Conservation (phyloP, 2,888 invertebrate species). For the Drosophila hawaiiensis region DNA sequence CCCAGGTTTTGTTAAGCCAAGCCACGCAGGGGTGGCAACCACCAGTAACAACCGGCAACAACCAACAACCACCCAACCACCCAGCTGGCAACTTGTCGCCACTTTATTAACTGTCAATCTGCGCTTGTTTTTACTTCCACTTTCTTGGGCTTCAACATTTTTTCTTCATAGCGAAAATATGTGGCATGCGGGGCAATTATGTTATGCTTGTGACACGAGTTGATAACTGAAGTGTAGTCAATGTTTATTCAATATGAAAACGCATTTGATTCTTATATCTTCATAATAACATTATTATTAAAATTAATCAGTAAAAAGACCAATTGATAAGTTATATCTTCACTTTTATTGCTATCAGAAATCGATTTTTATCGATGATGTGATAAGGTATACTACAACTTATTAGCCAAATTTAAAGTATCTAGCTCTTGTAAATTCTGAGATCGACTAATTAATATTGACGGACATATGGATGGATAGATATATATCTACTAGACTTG, state of each 20-base stretch:
- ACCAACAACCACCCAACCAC: slow-evolving; percentile 27
- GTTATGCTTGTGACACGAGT: background rate
- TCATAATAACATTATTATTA: background rate
- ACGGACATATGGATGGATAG: background rate
- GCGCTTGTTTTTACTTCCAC: slow-evolving; percentile 49
- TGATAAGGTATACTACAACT: rapidly evolving
- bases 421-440: rapidly evolving
- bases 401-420: background rate
- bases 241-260: background rate
- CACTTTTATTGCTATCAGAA: background rate
- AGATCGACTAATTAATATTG: background rate
- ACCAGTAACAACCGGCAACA: slow-evolving; percentile 20
- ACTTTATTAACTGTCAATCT: slow-evolving; percentile 81
- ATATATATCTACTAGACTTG: background rate
- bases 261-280: background rate
- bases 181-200: slow-evolving; percentile 8
- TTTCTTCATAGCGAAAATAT: background rate
- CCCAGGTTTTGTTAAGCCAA: slow-evolving; percentile 52
- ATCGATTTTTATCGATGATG: background rate
- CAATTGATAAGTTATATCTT: background rate
- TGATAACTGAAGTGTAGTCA: background rate
- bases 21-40: slow-evolving; percentile 35
- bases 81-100: slow-evolving; percentile 70
- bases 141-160: slow-evolving; percentile 21
- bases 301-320: too few species aligned